Conservation (phyloP, 1,140 invertebrate genomes). For the Ephestia elutella region DNA sequence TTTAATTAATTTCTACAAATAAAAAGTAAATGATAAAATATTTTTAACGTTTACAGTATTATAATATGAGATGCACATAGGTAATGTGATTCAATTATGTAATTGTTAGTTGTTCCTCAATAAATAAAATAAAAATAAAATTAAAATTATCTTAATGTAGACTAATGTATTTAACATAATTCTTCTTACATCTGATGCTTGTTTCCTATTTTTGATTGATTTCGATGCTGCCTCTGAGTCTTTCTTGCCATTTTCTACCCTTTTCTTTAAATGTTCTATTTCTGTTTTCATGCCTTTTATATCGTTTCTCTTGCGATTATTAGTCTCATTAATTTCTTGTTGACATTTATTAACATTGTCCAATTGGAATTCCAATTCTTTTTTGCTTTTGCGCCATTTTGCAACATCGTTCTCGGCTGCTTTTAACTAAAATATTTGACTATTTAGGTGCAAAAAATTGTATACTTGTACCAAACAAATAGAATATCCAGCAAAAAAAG, state of each 20-base stretch:
- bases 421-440: constrained; percentile 36
- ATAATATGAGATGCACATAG: no score
- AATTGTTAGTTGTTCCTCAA: no score
- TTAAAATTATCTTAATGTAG: neutral
- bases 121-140: neutral
- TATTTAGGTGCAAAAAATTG: neutral
- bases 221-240: constrained; percentile 37
- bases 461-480: no score
- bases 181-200: constrained; percentile 42
- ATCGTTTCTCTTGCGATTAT: constrained; percentile 47
- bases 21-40: constrained; percentile 9
- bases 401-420: constrained; percentile 40
- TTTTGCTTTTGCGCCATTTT: constrained; percentile 60
- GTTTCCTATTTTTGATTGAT: constrained; percentile 31
- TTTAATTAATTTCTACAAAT: constrained; percentile 34
- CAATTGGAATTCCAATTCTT: constrained; percentile 52
- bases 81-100: no score
- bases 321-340: constrained; percentile 50
- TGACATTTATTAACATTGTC: constrained; percentile 40
- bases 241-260: constrained; percentile 41
- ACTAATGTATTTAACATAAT: neutral
- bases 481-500: no score
- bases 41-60: constrained; percentile 6
- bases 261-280: constrained; percentile 38
- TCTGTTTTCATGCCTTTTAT: constrained; percentile 47